Evolutionary conservation across 2,797 vertebrate species (phyloP).

Genomic region (Rhinichthys osculus): DNA sequence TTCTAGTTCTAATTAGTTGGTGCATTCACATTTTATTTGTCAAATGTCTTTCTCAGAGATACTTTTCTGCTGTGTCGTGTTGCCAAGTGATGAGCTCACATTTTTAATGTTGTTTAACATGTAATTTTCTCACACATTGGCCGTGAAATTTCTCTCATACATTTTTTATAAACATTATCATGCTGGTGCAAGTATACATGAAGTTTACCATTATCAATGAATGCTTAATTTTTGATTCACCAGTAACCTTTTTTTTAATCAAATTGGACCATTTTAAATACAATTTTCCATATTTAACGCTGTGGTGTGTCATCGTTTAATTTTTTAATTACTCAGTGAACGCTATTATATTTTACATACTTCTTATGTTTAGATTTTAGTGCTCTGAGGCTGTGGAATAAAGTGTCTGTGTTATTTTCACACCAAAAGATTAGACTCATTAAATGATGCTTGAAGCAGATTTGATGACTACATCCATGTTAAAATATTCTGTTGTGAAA

Average conservation of each 20-base stretch:
- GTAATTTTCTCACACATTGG: slow-evolving; percentile 9
- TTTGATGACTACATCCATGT: slow-evolving; percentile 1
- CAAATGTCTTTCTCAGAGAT: neutral
- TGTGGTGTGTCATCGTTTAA: neutral
- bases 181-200: neutral
- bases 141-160: neutral
- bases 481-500: neutral
- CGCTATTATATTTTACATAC: neutral
- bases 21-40: neutral
- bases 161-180: neutral
- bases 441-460: slow-evolving; percentile 34
- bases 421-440: neutral
- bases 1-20: neutral
- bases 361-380: neutral
- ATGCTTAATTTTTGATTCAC: neutral
- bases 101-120: neutral
- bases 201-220: neutral
- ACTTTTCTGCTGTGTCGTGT: neutral
- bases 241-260: neutral
- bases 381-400: neutral
- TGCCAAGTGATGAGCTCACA: neutral
- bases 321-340: neutral
- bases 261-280: neutral
- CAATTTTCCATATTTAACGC: neutral
- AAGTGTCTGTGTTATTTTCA: slow-evolving; percentile 8